These are phyloP conservation scores for Psophia crepitans DNA, from an alignment of 2,113 vertebrate genomes.

Conservation along the genomic window DNA sequence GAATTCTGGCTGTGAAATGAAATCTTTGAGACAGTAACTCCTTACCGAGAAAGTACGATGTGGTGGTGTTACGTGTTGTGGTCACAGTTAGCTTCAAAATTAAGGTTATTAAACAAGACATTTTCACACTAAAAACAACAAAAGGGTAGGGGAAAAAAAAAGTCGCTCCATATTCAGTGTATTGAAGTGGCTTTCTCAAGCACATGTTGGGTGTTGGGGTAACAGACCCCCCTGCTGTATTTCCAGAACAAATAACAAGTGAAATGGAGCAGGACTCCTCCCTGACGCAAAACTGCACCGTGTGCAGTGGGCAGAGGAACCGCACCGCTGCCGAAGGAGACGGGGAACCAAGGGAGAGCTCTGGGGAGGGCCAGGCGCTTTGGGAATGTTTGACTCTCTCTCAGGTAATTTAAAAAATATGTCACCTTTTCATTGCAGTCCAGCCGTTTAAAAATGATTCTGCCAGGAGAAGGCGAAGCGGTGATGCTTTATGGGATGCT, in stretches of 20 bases:
- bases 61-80: background rate
- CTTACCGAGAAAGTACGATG: background rate
- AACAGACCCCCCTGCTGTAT: background rate
- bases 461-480: background rate
- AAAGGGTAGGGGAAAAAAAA: background rate
- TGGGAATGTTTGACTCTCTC: background rate
- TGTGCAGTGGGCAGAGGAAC: background rate
- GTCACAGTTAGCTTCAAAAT: background rate
- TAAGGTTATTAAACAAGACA: background rate
- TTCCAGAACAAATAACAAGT: background rate
- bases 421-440: background rate
- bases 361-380: background rate
- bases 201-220: background rate
- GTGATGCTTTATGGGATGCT: background rate
- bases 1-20: background rate
- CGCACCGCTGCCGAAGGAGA: background rate
- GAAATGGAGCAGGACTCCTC: background rate
- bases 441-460: background rate
- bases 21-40: background rate
- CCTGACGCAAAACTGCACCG: background rate
- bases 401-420: conserved; percentile 5
- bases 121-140: background rate
- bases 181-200: background rate
- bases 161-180: background rate
- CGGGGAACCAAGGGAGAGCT: background rate